These are phyloP conservation scores for Martes martes DNA, from an alignment of 2,113 vertebrate genomes.

Conservation along the genomic window DNA sequence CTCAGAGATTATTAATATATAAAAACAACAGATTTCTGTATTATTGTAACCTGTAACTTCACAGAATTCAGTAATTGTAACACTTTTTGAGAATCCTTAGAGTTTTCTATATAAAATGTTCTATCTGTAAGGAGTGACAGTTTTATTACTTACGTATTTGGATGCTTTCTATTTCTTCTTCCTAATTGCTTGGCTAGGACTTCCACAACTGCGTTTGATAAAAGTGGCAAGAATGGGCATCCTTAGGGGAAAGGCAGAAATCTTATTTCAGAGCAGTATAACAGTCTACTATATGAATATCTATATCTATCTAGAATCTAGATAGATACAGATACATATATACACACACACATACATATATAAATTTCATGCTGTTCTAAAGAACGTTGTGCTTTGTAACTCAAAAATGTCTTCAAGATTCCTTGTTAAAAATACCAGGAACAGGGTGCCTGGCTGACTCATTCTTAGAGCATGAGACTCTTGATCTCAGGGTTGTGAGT, in stretches of 20 bases:
- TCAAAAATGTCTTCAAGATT: neutral
- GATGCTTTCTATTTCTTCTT: neutral
- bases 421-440: neutral
- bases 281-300: neutral
- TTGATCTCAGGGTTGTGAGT: neutral
- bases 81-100: neutral
- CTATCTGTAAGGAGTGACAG: neutral
- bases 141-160: neutral
- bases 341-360: neutral
- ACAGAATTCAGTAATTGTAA: neutral
- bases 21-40: neutral
- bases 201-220: neutral
- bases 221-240: neutral
- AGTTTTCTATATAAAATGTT: neutral
- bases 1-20: neutral
- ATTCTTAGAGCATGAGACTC: neutral
- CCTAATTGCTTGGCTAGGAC: neutral
- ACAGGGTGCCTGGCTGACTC: neutral
- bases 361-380: neutral
- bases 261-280: neutral
- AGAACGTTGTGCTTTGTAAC: neutral
- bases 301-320: no score
- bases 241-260: neutral
- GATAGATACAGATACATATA: fast-evolving
- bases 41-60: neutral